Percentiles rank a stretch among this genome's conserved stretches.
Conservation (phyloP, 2,113 vertebrate genomes). For the Elachura formosa region DNA sequence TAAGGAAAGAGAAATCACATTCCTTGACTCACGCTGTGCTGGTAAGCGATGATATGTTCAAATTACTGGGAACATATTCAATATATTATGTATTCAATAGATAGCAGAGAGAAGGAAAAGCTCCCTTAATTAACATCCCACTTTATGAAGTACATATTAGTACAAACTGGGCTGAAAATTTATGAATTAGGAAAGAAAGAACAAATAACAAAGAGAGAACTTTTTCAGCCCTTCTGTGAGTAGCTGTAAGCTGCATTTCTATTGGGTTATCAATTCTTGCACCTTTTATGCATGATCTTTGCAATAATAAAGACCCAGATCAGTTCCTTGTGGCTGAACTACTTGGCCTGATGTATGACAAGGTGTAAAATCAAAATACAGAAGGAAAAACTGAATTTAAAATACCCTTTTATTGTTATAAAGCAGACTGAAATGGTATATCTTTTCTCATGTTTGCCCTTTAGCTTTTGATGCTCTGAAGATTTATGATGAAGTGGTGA, state of each 20-base stretch:
- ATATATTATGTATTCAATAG: background rate
- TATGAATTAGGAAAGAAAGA: background rate
- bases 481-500: background rate
- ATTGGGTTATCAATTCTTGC: background rate
- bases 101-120: background rate
- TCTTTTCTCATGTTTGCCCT: constrained; percentile 5
- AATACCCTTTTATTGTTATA: background rate
- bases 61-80: background rate
- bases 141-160: background rate
- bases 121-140: background rate
- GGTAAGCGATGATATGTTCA: background rate
- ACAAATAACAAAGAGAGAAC: background rate
- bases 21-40: background rate
- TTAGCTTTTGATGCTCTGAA: constrained; percentile 24
- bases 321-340: background rate
- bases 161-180: background rate
- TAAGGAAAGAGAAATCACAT: background rate
- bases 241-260: background rate
- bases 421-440: background rate
- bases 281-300: background rate
- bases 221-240: background rate
- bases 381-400: background rate
- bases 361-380: constrained; percentile 27
- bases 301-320: background rate
- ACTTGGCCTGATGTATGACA: background rate